Base-by-base conservation (phyloP, 2,797 vertebrate genomes). In the Takifugu ocellatus region DNA sequence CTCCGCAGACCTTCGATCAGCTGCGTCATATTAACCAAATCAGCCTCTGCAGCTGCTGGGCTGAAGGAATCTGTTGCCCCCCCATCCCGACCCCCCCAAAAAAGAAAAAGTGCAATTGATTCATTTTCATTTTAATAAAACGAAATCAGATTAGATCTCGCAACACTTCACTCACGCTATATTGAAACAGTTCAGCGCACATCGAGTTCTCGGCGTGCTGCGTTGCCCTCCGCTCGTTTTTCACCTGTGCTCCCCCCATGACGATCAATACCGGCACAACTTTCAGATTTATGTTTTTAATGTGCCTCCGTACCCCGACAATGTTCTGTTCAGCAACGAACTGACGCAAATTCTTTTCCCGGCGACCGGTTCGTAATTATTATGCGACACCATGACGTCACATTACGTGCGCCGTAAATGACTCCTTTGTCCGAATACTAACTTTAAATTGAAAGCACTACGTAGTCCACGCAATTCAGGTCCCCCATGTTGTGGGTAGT, bases 121-220 rank as follows among this genome's bases (percentile, higher is more conserved):
- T 86, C 61, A 55, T 79, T 85, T 76, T 78, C 70, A 82, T 88
- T 88, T 86, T 82, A 83, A 85, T 85, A 80, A 85, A 83, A 78
- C 75, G 62, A 84, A 86, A 88, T 77, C 67, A 73, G 78, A 87
- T 87, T 84, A 84, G 45, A 82, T 79, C 70, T 79, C 74, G 61
- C 67, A 70, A 81, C 66, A 82, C 79, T 85, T 88, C 85, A 83
- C 75, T 88, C 77, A 79, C 58, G 54, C 73, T 84, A 87, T 90
- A 89, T 89, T 90, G 82, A 87, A 89, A 81, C 60, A 63, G 83
- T 81, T 86, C 76, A 78, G 63, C 52, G 51, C 61, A 75, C 77
- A 78, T 83, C 86, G 77, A 76, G 87, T 87, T 81, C 85, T 68
- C 63, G 46, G 50, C 59, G 8, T 52, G 51, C 48, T 56, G 54